Percentiles rank a stretch among this genome's conserved stretches.
phyloP scores from a whole-genome alignment of 2,888 invertebrate genomes.

The Fissipunctia ypsillon region DNA sequence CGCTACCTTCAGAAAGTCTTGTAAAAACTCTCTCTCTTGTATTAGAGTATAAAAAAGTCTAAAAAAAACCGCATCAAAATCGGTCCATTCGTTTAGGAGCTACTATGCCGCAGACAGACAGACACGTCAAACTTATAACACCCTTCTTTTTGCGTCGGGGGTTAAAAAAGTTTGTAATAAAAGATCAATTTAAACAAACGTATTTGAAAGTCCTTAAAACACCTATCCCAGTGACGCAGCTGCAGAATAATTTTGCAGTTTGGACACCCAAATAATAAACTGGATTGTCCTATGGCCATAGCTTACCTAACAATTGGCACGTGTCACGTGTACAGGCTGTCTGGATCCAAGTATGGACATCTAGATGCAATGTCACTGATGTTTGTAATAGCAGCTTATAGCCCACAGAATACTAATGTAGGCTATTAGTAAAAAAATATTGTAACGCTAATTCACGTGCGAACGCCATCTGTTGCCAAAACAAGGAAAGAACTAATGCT shows the following conservation, averaged over 20 bases:
- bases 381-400: slow-evolving; percentile 31
- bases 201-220: not conserved
- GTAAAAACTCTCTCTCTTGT: no score
- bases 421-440: not conserved
- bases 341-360: slow-evolving; percentile 4
- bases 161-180: no score
- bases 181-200: not conserved
- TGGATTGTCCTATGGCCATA: slow-evolving; percentile 17
- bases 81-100: no score
- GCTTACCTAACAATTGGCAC: slow-evolving; percentile 27
- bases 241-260: slow-evolving; percentile 11
- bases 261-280: slow-evolving; percentile 20
- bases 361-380: slow-evolving; percentile 39
- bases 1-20: not conserved
- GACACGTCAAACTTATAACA: no score
- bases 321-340: slow-evolving; percentile 26
- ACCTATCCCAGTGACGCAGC: not conserved
- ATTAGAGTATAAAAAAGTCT: no score
- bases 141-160: no score
- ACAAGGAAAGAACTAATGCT: no score
- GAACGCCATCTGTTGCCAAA: no score
- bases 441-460: no score
- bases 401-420: slow-evolving; percentile 47
- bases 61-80: no score
- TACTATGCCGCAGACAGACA: no score